Evolutionary conservation across 2,797 vertebrate species (phyloP).

Genomic region (Danio albolineatus): DNA sequence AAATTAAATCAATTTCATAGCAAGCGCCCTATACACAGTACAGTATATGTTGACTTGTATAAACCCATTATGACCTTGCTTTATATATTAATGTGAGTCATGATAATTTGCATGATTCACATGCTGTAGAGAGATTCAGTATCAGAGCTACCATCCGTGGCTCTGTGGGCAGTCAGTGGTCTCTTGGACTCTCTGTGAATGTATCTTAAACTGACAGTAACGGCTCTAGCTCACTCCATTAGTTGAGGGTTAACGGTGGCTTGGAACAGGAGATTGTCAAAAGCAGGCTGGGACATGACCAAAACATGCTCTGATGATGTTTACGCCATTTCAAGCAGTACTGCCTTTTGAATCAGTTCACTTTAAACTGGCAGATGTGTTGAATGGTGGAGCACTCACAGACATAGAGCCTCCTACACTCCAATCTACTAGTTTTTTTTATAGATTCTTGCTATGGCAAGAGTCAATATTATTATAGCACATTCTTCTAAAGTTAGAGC

Average conservation of each 20-base stretch:
- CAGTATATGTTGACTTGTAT: not conserved
- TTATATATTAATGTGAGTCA: not conserved
- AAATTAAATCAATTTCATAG: not conserved
- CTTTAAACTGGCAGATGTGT: conserved; percentile 11
- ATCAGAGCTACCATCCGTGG: not conserved
- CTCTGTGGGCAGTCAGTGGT: conserved; percentile 1
- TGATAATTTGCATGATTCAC: not conserved
- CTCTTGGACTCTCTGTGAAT: conserved; percentile 19
- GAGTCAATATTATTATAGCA: conserved; percentile 10
- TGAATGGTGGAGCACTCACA: conserved; percentile 3
- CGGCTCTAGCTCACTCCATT: conserved; percentile 21
- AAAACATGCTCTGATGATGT: conserved; percentile 28
- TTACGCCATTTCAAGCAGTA: not conserved
- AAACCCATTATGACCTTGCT: not conserved
- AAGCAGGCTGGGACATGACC: conserved; percentile 38
- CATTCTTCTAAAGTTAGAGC: conserved; percentile 28
- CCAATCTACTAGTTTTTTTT: conserved; percentile 2
- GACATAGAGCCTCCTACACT: conserved; percentile 29
- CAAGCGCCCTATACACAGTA: not conserved
- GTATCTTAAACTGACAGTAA: conserved; percentile 43
- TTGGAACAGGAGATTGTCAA: conserved; percentile 61
- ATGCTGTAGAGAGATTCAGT: not conserved
- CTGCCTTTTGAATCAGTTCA: conserved; percentile 21
- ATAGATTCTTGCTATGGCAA: not conserved
- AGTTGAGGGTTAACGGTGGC: conserved; percentile 62